Evolutionary conservation across 2,797 vertebrate genomes (phyloP).

Genomic region (Tapera naevia): DNA sequence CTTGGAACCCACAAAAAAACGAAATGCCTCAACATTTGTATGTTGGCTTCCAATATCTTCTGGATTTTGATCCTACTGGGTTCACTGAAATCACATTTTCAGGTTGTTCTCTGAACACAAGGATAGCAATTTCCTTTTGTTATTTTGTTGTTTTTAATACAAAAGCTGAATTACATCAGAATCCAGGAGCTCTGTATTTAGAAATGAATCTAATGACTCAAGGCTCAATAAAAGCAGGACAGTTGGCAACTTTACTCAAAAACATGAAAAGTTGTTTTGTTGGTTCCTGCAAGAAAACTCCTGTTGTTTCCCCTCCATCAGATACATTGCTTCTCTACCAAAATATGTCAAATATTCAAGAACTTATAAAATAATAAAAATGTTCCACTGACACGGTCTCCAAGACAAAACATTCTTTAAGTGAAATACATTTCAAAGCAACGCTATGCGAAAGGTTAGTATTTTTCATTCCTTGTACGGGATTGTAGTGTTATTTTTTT

Average conservation of each 20-base stretch:
- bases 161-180: background rate
- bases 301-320: background rate
- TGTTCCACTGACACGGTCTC: background rate
- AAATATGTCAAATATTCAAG: slow-evolving; percentile 25
- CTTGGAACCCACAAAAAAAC: background rate
- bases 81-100: background rate
- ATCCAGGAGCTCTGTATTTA: background rate
- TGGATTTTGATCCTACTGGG: background rate
- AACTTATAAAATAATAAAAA: background rate
- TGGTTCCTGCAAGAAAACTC: background rate
- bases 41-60: background rate
- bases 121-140: background rate
- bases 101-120: background rate
- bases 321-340: background rate
- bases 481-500: background rate
- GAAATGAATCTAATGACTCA: background rate
- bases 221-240: background rate
- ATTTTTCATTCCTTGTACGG: background rate
- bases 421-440: background rate
- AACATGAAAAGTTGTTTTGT: background rate
- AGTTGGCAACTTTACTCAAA: background rate
- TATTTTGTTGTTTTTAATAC: background rate
- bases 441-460: background rate
- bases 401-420: background rate
- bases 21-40: background rate